Evolutionary conservation across 2,113 vertebrate species (phyloP).

Genomic region (Bettongia penicillata): DNA sequence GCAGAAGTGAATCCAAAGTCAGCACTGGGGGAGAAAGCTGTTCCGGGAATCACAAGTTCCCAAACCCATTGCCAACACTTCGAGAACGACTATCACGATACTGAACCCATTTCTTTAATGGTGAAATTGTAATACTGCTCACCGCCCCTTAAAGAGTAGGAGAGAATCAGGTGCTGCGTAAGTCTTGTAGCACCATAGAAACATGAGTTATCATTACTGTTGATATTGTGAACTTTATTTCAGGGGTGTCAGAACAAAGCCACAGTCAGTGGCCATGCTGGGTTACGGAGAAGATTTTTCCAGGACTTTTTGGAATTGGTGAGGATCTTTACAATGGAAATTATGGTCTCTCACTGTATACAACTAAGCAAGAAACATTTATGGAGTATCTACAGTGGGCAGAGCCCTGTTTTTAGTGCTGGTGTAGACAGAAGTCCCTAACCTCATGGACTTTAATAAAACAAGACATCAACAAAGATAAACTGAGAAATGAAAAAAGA

Average conservation of each 20-base stretch:
- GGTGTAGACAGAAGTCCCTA: background rate
- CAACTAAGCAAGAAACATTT: background rate
- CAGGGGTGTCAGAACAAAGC: background rate
- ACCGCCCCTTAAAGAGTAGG: background rate
- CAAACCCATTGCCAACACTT: background rate
- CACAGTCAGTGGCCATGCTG: background rate
- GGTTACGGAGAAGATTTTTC: background rate
- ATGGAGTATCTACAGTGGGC: background rate
- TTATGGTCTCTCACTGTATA: background rate
- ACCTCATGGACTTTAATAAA: background rate
- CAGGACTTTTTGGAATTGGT: background rate
- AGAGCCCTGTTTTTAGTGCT: background rate
- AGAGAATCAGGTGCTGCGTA: background rate
- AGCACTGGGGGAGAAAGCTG: background rate
- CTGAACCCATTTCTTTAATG: background rate
- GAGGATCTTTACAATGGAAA: background rate
- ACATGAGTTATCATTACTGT: background rate
- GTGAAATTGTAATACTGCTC: background rate
- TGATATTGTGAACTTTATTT: background rate
- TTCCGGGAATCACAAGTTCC: background rate
- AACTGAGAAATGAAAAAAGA: background rate
- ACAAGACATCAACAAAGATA: background rate
- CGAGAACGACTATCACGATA: background rate
- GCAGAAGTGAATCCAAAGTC: too few species aligned
- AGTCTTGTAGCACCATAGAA: background rate